phyloP scores from a whole-genome alignment of 2,113 vertebrate genomes.

The Donacobius atricapilla region DNA sequence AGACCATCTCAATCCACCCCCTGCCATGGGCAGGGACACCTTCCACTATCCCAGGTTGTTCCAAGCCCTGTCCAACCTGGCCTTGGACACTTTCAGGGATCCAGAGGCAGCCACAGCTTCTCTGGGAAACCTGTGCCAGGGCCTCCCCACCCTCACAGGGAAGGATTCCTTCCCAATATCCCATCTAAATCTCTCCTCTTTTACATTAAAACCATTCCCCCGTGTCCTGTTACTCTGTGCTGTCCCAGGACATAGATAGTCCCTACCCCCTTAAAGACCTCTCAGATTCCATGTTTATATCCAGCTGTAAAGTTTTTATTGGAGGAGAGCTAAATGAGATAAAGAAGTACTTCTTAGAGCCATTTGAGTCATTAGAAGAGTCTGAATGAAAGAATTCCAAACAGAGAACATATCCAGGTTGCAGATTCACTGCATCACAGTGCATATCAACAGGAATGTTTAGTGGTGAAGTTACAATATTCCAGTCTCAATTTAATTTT shows the following conservation, averaged over 20 bases:
- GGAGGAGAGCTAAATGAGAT: neutral
- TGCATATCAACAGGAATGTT: neutral
- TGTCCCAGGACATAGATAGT: neutral
- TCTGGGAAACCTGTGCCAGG: neutral
- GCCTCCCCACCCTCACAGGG: fast-evolving
- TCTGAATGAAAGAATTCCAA: neutral
- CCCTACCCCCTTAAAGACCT: neutral
- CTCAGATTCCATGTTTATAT: neutral
- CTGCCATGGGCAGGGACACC: neutral
- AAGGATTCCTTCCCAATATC: fast-evolving
- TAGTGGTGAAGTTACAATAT: neutral
- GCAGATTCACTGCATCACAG: neutral
- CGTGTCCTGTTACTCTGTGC: too few species aligned
- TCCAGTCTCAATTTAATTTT: neutral
- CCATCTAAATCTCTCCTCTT: neutral
- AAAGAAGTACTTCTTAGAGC: neutral
- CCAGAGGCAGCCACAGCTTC: neutral
- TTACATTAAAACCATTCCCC: neutral
- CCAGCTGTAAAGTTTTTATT: neutral
- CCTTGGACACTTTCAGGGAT: neutral
- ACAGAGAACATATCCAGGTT: fast-evolving
- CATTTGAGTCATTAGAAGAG: neutral
- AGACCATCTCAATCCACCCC: fast-evolving
- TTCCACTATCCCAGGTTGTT: fast-evolving
- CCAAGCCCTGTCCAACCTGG: fast-evolving